A percentile compares a stretch with the other conserved stretches of the same genome.
These are phyloP conservation scores for Galeopsomyia nigrocyanea DNA, from an alignment of 2,888 invertebrate species.

Conservation along the genomic window DNA sequence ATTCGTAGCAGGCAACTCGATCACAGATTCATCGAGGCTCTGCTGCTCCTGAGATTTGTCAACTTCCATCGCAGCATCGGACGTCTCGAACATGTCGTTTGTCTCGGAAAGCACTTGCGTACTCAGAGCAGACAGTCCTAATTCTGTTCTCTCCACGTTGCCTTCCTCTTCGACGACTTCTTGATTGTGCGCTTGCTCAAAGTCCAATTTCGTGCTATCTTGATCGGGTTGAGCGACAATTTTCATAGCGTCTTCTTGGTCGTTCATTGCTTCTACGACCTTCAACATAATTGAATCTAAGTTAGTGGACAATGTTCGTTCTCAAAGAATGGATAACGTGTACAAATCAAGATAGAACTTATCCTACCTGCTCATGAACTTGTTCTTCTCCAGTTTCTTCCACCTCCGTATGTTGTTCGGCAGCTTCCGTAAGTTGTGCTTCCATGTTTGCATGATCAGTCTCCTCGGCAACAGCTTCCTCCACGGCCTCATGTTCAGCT, in stretches of 20 bases:
- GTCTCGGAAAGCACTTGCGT: constrained; percentile 32
- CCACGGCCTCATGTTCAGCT: constrained; percentile 41
- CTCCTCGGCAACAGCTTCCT: constrained; percentile 39
- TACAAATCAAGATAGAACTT: background rate
- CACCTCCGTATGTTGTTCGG: constrained; percentile 48
- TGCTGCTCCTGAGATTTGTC: constrained; percentile 45
- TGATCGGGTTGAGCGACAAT: constrained; percentile 41
- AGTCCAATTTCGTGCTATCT: constrained; percentile 42
- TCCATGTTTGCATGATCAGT: constrained; percentile 26
- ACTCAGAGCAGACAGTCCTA: constrained; percentile 26
- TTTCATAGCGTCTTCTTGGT: constrained; percentile 41
- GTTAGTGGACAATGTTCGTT: too few relatives aligned
- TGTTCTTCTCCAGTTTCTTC: constrained; percentile 50
- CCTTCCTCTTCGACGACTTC: constrained; percentile 3
- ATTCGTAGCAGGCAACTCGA: constrained; percentile 55
- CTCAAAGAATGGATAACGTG: background rate
- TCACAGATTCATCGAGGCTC: constrained; percentile 56
- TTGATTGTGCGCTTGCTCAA: constrained; percentile 35
- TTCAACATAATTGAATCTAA: constrained; percentile 4
- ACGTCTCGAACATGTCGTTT: constrained; percentile 47
- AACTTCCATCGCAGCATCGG: constrained; percentile 47
- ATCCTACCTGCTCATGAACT: constrained; percentile 45
- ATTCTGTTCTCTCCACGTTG: constrained; percentile 28
- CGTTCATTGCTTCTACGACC: constrained; percentile 43
- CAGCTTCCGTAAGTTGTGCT: constrained; percentile 20